Conservation (phyloP, 2,113 vertebrate genomes). For the Neodon shergylaensis region DNA sequence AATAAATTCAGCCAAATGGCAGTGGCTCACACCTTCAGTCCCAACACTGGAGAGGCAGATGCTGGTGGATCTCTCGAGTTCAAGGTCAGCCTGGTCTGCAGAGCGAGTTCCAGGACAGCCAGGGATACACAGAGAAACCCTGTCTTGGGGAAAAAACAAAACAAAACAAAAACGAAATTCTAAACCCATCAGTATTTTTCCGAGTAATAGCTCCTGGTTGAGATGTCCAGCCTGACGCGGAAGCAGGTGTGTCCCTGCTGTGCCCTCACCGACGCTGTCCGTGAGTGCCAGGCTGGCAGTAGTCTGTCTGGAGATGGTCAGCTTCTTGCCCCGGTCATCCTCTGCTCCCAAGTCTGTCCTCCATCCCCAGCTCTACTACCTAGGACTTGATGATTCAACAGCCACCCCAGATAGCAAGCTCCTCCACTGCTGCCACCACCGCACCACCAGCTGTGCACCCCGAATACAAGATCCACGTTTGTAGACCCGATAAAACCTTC, state of each 20-base stretch:
- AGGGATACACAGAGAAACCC: neutral
- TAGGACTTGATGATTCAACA: neutral
- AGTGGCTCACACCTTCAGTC: neutral
- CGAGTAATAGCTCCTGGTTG: neutral
- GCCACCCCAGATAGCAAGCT: neutral
- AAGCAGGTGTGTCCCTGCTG: neutral
- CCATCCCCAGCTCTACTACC: too few species aligned
- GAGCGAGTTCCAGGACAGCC: neutral
- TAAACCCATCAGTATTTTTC: neutral
- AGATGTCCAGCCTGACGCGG: neutral
- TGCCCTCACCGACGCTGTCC: fast-evolving
- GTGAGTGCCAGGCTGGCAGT: fast-evolving
- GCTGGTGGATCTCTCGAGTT: neutral
- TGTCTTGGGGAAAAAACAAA: neutral
- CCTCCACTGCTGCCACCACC: neutral
- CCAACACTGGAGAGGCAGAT: neutral
- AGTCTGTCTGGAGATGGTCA: neutral
- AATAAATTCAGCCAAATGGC: neutral
- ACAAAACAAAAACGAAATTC: neutral
- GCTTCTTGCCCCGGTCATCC: neutral
- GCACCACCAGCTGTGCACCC: neutral
- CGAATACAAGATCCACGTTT: fast-evolving
- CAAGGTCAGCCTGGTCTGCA: neutral
- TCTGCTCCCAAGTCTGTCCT: neutral
- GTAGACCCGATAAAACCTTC: neutral